Conservation (phyloP, 2,797 vertebrate genomes). For the Pangasius djambal region DNA sequence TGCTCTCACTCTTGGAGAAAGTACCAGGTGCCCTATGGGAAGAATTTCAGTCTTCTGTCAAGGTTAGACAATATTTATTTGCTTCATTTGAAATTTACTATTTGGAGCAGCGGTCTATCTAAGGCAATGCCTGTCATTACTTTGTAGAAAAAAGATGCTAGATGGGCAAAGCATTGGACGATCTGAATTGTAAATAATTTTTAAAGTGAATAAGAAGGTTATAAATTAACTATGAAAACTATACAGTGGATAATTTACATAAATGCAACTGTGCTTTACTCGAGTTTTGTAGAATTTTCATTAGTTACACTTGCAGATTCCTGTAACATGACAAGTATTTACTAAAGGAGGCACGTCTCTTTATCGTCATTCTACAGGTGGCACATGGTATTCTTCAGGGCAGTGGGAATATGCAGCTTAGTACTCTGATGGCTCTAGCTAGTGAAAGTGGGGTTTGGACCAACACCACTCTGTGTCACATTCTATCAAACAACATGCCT, state of each 20-base stretch:
- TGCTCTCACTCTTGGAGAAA: conserved; percentile 90
- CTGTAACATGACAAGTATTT: not conserved
- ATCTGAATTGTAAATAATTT: not conserved
- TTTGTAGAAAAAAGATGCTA: conserved; percentile 10
- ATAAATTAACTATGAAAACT: not conserved
- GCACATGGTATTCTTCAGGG: conserved; percentile 92
- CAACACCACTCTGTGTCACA: conserved; percentile 85
- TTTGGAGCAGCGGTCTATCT: not conserved
- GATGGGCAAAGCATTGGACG: not conserved
- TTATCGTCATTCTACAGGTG: conserved; percentile 72
- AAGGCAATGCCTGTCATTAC: not conserved
- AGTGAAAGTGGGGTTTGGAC: conserved; percentile 93
- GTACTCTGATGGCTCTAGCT: conserved; percentile 85
- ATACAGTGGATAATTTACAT: not conserved
- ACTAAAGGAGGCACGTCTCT: not conserved
- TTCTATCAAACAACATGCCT: conserved; percentile 87
- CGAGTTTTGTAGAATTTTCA: not conserved
- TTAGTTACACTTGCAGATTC: not conserved
- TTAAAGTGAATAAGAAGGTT: not conserved
- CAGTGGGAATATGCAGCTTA: conserved; percentile 89
- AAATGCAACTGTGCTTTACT: not conserved
- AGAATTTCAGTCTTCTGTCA: conserved; percentile 93
- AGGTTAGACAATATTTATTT: conserved; percentile 78
- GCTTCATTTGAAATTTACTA: not conserved
- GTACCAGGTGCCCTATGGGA: conserved; percentile 94